phyloP scores from a whole-genome alignment of 2,113 vertebrate species.

The Petaurus breviceps region DNA sequence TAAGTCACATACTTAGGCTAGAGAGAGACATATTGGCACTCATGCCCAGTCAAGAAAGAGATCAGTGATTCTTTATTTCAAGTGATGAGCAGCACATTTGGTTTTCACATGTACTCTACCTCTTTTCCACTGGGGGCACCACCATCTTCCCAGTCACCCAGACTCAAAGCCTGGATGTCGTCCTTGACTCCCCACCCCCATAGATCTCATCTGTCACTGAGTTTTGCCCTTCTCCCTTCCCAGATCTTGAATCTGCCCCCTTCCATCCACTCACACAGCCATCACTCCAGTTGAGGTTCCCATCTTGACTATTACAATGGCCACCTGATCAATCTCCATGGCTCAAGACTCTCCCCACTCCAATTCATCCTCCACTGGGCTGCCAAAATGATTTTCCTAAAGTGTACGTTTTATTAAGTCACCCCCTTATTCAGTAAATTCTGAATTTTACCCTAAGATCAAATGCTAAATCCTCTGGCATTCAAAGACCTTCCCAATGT shows the following conservation, averaged over 20 bases:
- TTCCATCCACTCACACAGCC: background rate
- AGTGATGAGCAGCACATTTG: background rate
- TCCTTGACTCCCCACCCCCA: no score
- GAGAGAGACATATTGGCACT: no score
- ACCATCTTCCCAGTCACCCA: background rate
- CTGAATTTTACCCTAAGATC: no score
- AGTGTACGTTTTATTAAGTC: no score
- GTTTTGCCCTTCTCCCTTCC: background rate
- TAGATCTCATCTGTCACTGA: background rate
- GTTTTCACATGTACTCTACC: background rate
- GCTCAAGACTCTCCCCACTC: background rate
- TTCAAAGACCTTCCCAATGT: no score
- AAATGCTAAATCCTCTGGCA: no score
- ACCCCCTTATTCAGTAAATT: no score
- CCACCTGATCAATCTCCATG: no score
- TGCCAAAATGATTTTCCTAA: no score
- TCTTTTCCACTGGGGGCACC: background rate
- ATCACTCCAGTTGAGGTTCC: background rate
- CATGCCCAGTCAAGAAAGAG: background rate
- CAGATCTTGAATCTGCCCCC: background rate
- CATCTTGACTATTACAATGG: background rate
- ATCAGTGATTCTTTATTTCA: background rate
- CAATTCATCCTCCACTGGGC: background rate
- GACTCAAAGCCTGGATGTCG: no score
- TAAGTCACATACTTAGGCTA: background rate